Base-by-base conservation (phyloP, 2,888 invertebrate genomes). In the Darwinula stevensoni region DNA sequence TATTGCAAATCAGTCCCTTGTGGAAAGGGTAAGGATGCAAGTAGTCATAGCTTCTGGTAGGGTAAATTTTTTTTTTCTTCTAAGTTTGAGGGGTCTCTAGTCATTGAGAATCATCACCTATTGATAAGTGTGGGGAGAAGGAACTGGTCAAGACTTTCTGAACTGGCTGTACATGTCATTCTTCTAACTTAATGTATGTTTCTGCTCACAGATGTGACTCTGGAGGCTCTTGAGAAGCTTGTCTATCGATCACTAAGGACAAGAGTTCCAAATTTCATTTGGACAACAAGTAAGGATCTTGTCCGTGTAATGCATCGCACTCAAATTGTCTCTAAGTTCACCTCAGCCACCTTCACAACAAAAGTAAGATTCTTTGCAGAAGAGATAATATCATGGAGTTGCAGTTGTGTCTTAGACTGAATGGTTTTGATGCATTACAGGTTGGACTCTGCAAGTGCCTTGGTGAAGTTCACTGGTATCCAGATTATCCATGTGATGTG, bases 331-430 rank as follows among this genome's bases (percentile, higher is more conserved):
- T 68, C 67, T 49, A 68, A 84, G 43, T 84, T 74, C 50, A 70
- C 69, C 40, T 63, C 74, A 43, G 76, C 80, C 2, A 62, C 71
- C 32, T 86, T 86, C 47, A 84, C 86, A 1, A 80, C 84, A 1
- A 88, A 88, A 60, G 82, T 82, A 47, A 33, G 33, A 26, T 2
- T 13, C 2, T 14, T 22, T 22, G 22, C n/a, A n/a, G n/a, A n/a
- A n/a, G n/a, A n/a, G n/a, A n/a, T n/a, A n/a, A n/a, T n/a, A n/a
- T n/a, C n/a, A n/a, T n/a, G n/a, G n/a, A n/a, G n/a, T n/a, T n/a
- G n/a, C n/a, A n/a, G n/a, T n/a, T n/a, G n/a, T n/a, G n/a, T n/a
- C n/a, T n/a, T n/a, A n/a, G n/a, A n/a, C n/a, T n/a, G n/a, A n/a
- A n/a, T n/a, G n/a, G n/a, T n/a, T n/a, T n/a, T n/a, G n/a, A n/a